Evolutionary conservation across 2,888 invertebrate genomes (phyloP), one percentile per base, ranked within the genome.

Genomic region (Synergus umbraculus): DNA sequence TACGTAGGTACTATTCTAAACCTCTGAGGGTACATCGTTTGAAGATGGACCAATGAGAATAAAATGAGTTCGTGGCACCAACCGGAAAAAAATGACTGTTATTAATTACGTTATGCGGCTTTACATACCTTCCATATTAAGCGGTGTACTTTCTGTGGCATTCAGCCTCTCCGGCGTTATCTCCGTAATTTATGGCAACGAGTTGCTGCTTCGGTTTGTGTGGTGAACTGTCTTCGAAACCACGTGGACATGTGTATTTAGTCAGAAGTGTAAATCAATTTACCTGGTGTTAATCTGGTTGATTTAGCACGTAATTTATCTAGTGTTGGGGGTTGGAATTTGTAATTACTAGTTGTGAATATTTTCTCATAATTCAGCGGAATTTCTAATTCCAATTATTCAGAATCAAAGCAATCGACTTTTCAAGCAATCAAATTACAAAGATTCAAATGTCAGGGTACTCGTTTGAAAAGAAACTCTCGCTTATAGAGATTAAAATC

Each of bases 41-140:
- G n/a, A 54, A n/a, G 54, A 54, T 54, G 54, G n/a, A 8, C 54
- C 54, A 54, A 0, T 54, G 54, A n/a, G 54, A 54, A 46, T 73
- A 29, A 18, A 66, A 76, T 73, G 60, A 69, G 76, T 78, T 79
- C 76, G 63, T 76, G 78, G 67, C 78, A 78, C 49, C 66, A 67
- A 63, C 60, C 79, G 81, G 80, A 83, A 81, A 83, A 83, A 86
- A 87, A 86, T 86, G 85, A 86, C 83, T 79, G 82, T 84, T 86
- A 88, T 88, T 88, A 88, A 88, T 88, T 85, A 87, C 86, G 83
- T 85, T 80, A 84, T 84, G 84, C 83, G 79, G 85, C 82, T 79
- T 85, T 86, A 85, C 85, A 82, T 85, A 84, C 82, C 85, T 82
- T 79, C 83, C 84, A 83, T 84, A 86, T 85, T 86, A 84, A 85